Evolutionary conservation across 2,797 vertebrate species (phyloP).

Genomic region (Furcifer pardalis): DNA sequence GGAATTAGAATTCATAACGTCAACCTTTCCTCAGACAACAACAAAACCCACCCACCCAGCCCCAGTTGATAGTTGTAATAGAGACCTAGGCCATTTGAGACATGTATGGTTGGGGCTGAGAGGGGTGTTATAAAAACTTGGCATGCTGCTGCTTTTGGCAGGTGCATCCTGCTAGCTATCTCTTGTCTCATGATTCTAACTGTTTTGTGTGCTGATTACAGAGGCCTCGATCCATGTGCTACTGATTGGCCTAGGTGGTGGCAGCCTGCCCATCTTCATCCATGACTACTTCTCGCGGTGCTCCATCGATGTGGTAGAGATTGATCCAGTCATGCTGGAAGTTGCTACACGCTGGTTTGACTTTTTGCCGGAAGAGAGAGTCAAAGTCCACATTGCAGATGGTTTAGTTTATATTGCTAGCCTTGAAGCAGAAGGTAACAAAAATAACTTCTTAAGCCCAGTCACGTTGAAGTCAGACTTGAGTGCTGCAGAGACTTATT

Average conservation of each 20-base stretch:
- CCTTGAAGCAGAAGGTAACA: constrained; percentile 69
- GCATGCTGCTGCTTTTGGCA: too few relatives aligned
- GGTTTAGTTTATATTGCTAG: constrained; percentile 74
- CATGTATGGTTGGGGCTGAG: not conserved
- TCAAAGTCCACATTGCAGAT: constrained; percentile 81
- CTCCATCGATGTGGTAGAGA: constrained; percentile 86
- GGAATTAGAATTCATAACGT: not conserved
- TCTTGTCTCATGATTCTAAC: not conserved
- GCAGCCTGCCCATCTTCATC: constrained; percentile 91
- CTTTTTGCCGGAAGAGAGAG: constrained; percentile 82
- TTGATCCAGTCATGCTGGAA: constrained; percentile 88
- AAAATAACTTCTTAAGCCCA: fast-evolving
- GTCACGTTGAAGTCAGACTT: constrained; percentile 58
- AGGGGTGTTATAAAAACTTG: not conserved
- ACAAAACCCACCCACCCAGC: too few relatives aligned
- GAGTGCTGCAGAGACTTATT: constrained; percentile 64
- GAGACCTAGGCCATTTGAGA: not conserved
- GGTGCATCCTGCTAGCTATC: not conserved
- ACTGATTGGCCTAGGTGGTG: constrained; percentile 92
- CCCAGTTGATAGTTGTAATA: not conserved
- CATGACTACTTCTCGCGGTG: constrained; percentile 86
- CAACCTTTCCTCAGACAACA: not conserved
- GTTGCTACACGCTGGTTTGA: constrained; percentile 90
- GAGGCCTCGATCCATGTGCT: constrained; percentile 80
- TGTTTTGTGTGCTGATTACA: constrained; percentile 54